Conservation (phyloP, 2,113 vertebrate genomes). For the Misgurnus mizolepis region DNA sequence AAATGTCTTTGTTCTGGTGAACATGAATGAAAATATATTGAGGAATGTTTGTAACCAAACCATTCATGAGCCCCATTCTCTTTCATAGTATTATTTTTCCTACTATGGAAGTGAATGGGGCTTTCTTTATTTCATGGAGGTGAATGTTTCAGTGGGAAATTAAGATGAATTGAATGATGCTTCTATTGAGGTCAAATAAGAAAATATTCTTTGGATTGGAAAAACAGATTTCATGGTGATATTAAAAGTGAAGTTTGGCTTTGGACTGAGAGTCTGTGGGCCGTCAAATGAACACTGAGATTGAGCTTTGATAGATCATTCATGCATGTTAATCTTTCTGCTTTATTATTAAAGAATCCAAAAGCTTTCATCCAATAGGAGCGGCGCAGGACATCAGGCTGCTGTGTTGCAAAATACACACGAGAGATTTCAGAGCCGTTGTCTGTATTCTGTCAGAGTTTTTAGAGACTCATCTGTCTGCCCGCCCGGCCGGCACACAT, state of each 20-base stretch:
- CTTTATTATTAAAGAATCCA: background rate
- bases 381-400: too few relatives aligned
- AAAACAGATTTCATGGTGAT: background rate
- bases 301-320: background rate
- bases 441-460: too few relatives aligned
- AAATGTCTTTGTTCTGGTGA: too few relatives aligned
- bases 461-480: conserved; percentile 1
- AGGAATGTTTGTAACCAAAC: too few relatives aligned
- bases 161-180: background rate
- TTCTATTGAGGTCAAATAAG: background rate
- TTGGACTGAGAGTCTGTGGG: background rate
- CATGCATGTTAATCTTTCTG: background rate
- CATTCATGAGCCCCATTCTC: too few relatives aligned
- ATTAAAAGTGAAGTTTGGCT: background rate
- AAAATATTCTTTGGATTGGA: background rate
- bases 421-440: too few relatives aligned
- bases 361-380: background rate
- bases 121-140: background rate
- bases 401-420: too few relatives aligned
- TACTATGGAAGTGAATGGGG: too few relatives aligned
- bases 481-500: background rate
- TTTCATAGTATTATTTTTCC: too few relatives aligned
- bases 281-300: background rate
- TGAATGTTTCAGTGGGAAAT: conserved; percentile 1
- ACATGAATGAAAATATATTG: too few relatives aligned